These are phyloP conservation scores for Heterodera carotae DNA, from an alignment of 1,140 invertebrate genomes.

Conservation along the genomic window DNA sequence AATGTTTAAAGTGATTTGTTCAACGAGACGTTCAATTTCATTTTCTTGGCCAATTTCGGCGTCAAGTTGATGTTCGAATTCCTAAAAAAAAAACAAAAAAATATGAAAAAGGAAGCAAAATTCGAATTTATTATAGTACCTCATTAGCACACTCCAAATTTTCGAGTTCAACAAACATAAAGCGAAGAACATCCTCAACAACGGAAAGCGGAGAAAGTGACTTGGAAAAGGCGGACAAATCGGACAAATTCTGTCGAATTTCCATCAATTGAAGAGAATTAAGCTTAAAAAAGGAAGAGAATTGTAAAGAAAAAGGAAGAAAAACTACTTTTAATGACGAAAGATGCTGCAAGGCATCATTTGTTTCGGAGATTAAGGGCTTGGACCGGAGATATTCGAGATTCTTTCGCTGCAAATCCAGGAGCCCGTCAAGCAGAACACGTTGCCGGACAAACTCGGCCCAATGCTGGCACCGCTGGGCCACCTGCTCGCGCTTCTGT, in stretches of 20 bases:
- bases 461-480: conserved; percentile 38
- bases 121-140: conserved; percentile 30
- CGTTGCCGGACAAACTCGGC: conserved; percentile 45
- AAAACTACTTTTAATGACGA: no score
- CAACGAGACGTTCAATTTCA: background rate
- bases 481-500: conserved; percentile 36
- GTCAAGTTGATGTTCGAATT: conserved; percentile 36
- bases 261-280: no score
- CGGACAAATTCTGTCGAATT: no score
- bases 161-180: conserved; percentile 49
- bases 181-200: conserved; percentile 25
- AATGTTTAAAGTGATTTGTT: conserved; percentile 13
- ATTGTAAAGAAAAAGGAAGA: no score
- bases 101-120: background rate
- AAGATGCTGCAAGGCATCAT: no score
- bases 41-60: conserved; percentile 43
- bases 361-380: no score
- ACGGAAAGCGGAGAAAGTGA: no score
- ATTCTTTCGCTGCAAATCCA: conserved; percentile 38
- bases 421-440: conserved; percentile 33
- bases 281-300: no score
- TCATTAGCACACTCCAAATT: conserved; percentile 39
- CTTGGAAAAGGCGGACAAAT: no score
- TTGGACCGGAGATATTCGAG: no score
- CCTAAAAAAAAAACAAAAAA: conserved; percentile 14